Percentiles rank a stretch among this genome's conserved stretches.
Evolutionary conservation across 2,797 vertebrate species (phyloP).

Genomic region (Eulemur coronatus): DNA sequence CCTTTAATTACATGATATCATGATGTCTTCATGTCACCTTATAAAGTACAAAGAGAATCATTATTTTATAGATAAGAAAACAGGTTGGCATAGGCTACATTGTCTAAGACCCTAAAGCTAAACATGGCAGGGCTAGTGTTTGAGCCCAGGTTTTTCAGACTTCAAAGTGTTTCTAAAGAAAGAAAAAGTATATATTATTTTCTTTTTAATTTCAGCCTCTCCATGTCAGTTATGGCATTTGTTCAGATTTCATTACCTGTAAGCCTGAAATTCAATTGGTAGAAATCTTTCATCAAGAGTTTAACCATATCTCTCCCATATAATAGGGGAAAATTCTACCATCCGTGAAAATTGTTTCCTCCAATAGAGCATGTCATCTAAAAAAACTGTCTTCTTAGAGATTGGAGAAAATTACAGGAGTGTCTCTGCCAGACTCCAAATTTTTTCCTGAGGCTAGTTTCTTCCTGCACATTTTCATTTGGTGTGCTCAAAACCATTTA

Average conservation of each 20-base stretch:
- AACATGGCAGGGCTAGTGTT: not conserved
- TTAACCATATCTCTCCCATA: constrained; percentile 63
- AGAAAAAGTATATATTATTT: constrained; percentile 9
- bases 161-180: not conserved
- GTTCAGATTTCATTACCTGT: constrained; percentile 63
- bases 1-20: not conserved
- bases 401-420: constrained; percentile 63
- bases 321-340: constrained; percentile 67
- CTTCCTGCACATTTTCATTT: not conserved
- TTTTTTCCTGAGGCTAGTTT: constrained; percentile 12
- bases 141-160: not conserved
- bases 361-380: constrained; percentile 61
- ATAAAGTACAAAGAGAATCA: not conserved
- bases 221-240: constrained; percentile 43
- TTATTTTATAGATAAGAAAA: not conserved
- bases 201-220: constrained; percentile 63
- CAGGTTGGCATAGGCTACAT: not conserved
- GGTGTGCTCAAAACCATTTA: not conserved
- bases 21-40: not conserved
- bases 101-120: not conserved
- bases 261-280: constrained; percentile 64
- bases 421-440: not conserved
- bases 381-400: constrained; percentile 60
- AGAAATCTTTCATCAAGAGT: constrained; percentile 69
- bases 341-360: constrained; percentile 69